Evolutionary conservation across 2,888 invertebrate species (phyloP).

Genomic region (Chamaedrilus cognettii): DNA sequence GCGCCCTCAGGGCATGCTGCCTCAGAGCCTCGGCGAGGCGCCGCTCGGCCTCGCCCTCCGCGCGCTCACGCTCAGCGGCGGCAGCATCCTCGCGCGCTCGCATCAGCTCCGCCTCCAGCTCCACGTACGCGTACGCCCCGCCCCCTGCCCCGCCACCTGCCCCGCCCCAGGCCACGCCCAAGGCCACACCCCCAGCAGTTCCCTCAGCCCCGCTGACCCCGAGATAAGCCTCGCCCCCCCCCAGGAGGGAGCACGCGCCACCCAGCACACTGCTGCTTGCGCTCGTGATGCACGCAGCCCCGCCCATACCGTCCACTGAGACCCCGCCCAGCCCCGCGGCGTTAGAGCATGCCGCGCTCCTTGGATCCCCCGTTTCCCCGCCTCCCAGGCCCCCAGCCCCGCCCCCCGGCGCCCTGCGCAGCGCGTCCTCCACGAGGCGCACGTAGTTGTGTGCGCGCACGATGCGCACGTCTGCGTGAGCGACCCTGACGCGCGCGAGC

Average conservation of each 20-base stretch:
- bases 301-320: too few species aligned
- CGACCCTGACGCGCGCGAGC: constrained; percentile 35
- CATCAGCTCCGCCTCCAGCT: constrained; percentile 36
- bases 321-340: too few species aligned
- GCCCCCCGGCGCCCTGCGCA: constrained; percentile 36
- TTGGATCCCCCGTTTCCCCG: too few species aligned
- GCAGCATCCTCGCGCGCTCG: constrained; percentile 34
- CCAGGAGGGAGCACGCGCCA: too few species aligned
- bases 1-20: constrained; percentile 36
- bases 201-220: too few species aligned
- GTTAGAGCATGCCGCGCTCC: too few species aligned
- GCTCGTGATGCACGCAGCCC: too few species aligned
- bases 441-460: constrained; percentile 35
- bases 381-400: not conserved
- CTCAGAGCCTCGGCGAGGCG: constrained; percentile 35
- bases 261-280: too few species aligned
- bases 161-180: too few species aligned
- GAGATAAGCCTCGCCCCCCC: too few species aligned
- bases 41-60: constrained; percentile 39
- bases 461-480: constrained; percentile 37
- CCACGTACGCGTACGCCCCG: constrained; percentile 16
- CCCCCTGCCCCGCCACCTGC: not conserved
- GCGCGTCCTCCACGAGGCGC: constrained; percentile 37
- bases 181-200: too few species aligned
- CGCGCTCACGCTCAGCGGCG: constrained; percentile 31